These are phyloP conservation scores for Trichomycterus rosablanca DNA, from an alignment of 2,113 vertebrate species.

Conservation along the genomic window DNA sequence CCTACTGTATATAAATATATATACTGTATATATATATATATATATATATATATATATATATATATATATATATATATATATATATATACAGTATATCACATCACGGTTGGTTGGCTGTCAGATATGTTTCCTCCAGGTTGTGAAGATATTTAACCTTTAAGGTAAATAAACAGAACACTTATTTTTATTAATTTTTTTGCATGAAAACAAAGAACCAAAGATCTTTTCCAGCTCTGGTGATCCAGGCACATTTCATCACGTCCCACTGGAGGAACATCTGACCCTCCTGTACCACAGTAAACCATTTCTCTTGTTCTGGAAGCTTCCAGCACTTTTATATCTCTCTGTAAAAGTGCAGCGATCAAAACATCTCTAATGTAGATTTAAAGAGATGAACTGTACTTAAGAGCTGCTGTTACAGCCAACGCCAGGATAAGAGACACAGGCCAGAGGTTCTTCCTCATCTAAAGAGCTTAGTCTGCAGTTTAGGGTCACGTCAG, in stretches of 20 bases:
- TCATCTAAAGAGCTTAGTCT: slow-evolving; percentile 18
- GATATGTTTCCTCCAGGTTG: no score
- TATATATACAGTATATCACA: no score
- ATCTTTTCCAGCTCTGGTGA: slow-evolving; percentile 14
- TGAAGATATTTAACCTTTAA: no score
- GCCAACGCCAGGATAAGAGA: background rate
- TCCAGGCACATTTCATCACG: slow-evolving; percentile 19
- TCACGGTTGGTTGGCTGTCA: no score
- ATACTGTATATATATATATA: no score
- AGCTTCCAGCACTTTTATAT: slow-evolving; percentile 26
- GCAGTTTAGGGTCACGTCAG: background rate
- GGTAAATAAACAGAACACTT: background rate
- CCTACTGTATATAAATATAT: no score
- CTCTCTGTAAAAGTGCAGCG: slow-evolving; percentile 49
- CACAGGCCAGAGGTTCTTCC: background rate
- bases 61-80: no score
- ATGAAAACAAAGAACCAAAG: slow-evolving; percentile 23
- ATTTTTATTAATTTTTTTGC: background rate
- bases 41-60: no score
- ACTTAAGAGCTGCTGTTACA: slow-evolving; percentile 31
- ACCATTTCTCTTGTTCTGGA: background rate
- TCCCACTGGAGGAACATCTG: slow-evolving; percentile 21
- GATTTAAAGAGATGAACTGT: slow-evolving; percentile 65
- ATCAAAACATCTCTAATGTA: slow-evolving; percentile 51
- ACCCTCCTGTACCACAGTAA: background rate